Conservation (phyloP, 2,113 vertebrate genomes). For the Syngnathoides biaculeatus region DNA sequence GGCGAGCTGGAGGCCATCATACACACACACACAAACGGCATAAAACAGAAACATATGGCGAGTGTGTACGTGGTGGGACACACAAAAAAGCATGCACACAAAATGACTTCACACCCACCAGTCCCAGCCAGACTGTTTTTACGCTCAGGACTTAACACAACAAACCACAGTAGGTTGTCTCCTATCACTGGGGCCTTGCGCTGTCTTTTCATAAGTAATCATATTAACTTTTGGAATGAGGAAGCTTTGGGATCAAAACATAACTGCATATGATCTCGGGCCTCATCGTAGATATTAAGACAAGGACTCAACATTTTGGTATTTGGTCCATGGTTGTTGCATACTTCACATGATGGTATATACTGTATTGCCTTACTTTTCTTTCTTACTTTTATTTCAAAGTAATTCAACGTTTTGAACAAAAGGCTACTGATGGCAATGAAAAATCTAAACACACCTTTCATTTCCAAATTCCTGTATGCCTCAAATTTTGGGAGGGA, state of each 20-base stretch:
- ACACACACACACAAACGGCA: constrained; percentile 2
- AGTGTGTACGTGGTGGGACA: constrained; percentile 15
- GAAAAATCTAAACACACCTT: not conserved
- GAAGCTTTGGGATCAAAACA: not conserved
- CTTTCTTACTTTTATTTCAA: not conserved
- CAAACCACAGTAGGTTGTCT: constrained; percentile 6
- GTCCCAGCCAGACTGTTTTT: constrained; percentile 11
- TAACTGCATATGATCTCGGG: not conserved
- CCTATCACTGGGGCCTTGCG: not conserved
- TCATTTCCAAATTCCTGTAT: not conserved
- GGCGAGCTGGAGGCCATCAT: constrained; percentile 38
- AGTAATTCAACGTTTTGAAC: not conserved
- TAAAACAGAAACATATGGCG: constrained; percentile 81
- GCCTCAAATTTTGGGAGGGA: not conserved
- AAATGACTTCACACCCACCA: constrained; percentile 35
- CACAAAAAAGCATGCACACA: constrained; percentile 28
- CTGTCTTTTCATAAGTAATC: not conserved
- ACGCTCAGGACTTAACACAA: constrained; percentile 11
- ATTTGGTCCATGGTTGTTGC: not conserved
- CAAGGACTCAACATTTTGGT: not conserved
- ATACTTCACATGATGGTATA: not conserved
- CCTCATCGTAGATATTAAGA: not conserved
- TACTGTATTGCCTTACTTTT: not conserved
- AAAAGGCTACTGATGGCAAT: not conserved
- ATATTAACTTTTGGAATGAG: not conserved